phyloP scores from a whole-genome alignment of 2,888 invertebrate genomes.

The Agrochola litura region DNA sequence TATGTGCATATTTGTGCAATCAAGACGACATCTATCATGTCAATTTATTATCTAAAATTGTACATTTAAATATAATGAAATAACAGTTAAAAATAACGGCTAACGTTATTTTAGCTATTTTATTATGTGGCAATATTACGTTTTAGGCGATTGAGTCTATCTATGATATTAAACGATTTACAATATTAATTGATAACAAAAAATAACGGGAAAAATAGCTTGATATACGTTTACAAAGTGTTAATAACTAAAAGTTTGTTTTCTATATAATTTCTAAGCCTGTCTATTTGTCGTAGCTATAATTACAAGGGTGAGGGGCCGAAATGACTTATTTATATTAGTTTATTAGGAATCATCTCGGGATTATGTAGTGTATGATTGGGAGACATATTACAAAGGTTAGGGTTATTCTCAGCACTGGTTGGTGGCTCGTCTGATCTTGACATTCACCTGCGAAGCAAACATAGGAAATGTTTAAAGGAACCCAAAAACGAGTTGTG shows the following conservation, averaged over 20 bases:
- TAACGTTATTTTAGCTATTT: constrained; percentile 62
- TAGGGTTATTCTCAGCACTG: constrained; percentile 75
- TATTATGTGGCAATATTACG: constrained; percentile 55
- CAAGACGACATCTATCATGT: constrained; percentile 62
- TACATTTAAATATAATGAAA: constrained; percentile 63
- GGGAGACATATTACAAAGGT: constrained; percentile 71
- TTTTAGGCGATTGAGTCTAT: constrained; percentile 69
- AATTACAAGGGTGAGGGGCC: constrained; percentile 76
- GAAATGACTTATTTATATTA: constrained; percentile 61
- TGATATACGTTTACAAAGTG: constrained; percentile 71
- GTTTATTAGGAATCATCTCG: constrained; percentile 83
- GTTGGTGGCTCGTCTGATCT: constrained; percentile 82
- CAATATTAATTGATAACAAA: constrained; percentile 53
- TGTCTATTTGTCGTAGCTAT: constrained; percentile 73
- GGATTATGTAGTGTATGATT: constrained; percentile 80
- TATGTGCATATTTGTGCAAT: constrained; percentile 65
- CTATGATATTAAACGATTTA: constrained; percentile 65
- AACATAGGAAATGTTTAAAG: constrained; percentile 23
- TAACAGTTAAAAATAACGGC: constrained; percentile 63
- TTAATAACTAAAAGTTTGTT: constrained; percentile 66
- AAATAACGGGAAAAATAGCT: constrained; percentile 63
- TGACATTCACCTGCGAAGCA: constrained; percentile 92
- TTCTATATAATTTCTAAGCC: constrained; percentile 69
- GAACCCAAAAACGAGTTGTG: neutral
- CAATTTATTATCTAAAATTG: constrained; percentile 61